These are phyloP conservation scores for Tetheella fluctuosa DNA, from an alignment of 2,888 invertebrate species.

Conservation along the genomic window DNA sequence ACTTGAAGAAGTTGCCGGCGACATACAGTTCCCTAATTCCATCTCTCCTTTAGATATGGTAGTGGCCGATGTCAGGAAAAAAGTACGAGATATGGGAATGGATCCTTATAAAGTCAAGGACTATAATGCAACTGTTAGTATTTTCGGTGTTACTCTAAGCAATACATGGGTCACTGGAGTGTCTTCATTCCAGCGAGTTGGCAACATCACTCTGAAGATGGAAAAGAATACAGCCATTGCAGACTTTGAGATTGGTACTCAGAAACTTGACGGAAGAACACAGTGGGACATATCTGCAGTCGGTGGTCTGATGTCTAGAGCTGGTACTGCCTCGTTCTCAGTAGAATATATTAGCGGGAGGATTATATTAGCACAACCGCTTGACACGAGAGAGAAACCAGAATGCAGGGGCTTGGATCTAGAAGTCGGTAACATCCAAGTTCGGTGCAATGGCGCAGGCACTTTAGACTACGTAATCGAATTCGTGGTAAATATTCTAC, in stretches of 20 bases:
- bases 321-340: constrained; percentile 90
- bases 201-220: constrained; percentile 89
- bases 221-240: constrained; percentile 88
- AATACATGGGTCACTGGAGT: constrained; percentile 92
- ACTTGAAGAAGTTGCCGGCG: constrained; percentile 87
- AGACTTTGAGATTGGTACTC: constrained; percentile 90
- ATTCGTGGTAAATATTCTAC: constrained; percentile 90
- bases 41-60: constrained; percentile 94
- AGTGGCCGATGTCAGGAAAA: constrained; percentile 88
- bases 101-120: constrained; percentile 91
- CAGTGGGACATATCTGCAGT: constrained; percentile 91
- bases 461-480: constrained; percentile 93
- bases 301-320: constrained; percentile 87
- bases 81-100: constrained; percentile 85
- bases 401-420: constrained; percentile 89
- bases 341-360: constrained; percentile 90
- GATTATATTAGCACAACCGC: constrained; percentile 88
- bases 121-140: constrained; percentile 88
- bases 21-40: constrained; percentile 91
- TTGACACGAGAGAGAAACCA: constrained; percentile 90
- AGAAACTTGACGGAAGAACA: constrained; percentile 89
- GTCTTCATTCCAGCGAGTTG: constrained; percentile 92
- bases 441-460: constrained; percentile 93
- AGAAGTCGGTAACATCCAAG: constrained; percentile 93
- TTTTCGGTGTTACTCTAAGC: constrained; percentile 86